These are phyloP conservation scores for Eupithecia abbreviata DNA, from an alignment of 2,888 invertebrate species.

Conservation along the genomic window DNA sequence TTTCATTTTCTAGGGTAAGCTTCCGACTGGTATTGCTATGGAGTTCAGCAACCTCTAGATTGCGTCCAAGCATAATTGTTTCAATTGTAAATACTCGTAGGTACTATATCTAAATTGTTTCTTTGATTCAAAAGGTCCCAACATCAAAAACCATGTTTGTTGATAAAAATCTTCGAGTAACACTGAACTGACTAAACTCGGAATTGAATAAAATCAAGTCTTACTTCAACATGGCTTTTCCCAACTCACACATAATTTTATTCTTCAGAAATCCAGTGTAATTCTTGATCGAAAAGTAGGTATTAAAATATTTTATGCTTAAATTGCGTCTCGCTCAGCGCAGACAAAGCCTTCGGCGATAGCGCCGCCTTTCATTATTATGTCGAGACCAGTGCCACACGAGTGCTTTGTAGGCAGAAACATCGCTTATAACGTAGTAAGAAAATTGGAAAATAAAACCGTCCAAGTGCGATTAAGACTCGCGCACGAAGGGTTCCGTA, in stretches of 20 bases:
- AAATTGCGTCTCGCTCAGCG: constrained; percentile 9
- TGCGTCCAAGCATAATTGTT: too few species aligned
- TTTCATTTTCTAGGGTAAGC: too few species aligned
- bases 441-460: neutral
- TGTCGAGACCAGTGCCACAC: constrained; percentile 19
- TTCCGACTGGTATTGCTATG: too few species aligned
- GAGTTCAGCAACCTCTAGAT: too few species aligned
- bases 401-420: constrained; percentile 7
- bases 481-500: too few species aligned
- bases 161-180: neutral
- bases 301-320: constrained; percentile 16
- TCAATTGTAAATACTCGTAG: too few species aligned
- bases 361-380: constrained; percentile 25
- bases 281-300: constrained; percentile 12
- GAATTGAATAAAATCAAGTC: neutral
- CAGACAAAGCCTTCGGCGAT: constrained; percentile 24
- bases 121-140: too few species aligned
- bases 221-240: neutral
- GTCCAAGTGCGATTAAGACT: too few species aligned
- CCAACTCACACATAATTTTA: constrained; percentile 4
- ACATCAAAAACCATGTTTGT: neutral
- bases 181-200: neutral
- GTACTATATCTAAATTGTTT: too few species aligned
- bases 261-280: constrained; percentile 11
- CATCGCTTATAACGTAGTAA: neutral